These are phyloP conservation scores for Bufo bufo DNA, from an alignment of 2,113 vertebrate genomes.

Conservation along the genomic window DNA sequence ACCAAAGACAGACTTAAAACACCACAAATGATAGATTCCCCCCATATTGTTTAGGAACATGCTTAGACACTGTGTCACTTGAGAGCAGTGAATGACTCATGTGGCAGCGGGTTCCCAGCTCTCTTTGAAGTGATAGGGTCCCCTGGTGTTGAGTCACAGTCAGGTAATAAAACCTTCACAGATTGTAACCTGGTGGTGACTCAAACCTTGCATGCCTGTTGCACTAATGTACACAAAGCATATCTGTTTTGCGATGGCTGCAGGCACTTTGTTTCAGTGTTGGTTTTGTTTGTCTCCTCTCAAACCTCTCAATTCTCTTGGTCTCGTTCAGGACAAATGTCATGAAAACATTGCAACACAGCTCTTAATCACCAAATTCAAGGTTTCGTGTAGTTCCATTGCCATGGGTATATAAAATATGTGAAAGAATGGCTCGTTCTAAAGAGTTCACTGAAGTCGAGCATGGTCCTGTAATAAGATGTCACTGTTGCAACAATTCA, in stretches of 20 bases:
- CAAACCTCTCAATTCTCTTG: neutral
- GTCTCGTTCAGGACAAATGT: neutral
- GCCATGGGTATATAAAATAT: too few relatives aligned
- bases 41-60: slow-evolving; percentile 23
- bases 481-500: too few relatives aligned
- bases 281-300: slow-evolving; percentile 31
- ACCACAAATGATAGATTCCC: too few relatives aligned
- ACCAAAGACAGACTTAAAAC: too few relatives aligned
- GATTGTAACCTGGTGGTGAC: slow-evolving; percentile 49
- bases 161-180: slow-evolving; percentile 47
- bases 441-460: too few relatives aligned
- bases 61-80: slow-evolving; percentile 55
- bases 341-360: too few relatives aligned
- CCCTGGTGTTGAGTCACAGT: slow-evolving; percentile 47
- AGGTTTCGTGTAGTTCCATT: too few relatives aligned
- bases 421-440: too few relatives aligned
- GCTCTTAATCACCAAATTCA: too few relatives aligned
- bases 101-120: neutral
- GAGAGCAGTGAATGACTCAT: slow-evolving; percentile 18
- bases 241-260: slow-evolving; percentile 48
- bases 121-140: slow-evolving; percentile 54
- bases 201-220: slow-evolving; percentile 26
- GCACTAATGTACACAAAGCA: slow-evolving; percentile 51
- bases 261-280: slow-evolving; percentile 43
- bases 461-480: too few relatives aligned